Percentiles rank a stretch among this genome's conserved stretches.
phyloP scores from a whole-genome alignment of 2,113 vertebrate species.

The Delphinus delphis region DNA sequence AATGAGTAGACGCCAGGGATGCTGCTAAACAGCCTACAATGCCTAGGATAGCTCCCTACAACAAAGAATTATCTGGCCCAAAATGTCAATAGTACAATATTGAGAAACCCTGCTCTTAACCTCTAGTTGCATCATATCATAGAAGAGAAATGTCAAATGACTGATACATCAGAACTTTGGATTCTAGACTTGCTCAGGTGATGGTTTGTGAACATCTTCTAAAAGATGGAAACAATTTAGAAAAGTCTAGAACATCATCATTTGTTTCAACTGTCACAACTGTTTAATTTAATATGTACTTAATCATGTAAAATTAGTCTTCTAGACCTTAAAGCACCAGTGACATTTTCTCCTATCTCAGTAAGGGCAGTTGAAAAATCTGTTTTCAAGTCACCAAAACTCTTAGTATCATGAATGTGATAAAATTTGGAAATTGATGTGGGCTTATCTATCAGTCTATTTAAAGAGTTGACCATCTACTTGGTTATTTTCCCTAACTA shows the following conservation, averaged over 20 bases:
- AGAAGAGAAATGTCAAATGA: slow-evolving; percentile 13
- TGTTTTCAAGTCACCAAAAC: not conserved
- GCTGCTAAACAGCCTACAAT: not conserved
- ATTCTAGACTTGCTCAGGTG: not conserved
- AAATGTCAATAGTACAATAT: not conserved
- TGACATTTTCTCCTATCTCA: not conserved
- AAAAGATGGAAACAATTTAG: slow-evolving; percentile 4
- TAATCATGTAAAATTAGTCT: slow-evolving; percentile 40
- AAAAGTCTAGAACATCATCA: not conserved
- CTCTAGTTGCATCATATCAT: not conserved
- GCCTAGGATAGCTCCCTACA: not conserved
- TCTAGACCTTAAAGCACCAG: not conserved
- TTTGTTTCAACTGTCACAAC: not conserved
- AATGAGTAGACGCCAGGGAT: not conserved
- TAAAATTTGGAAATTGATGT: not conserved
- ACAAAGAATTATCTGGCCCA: not conserved
- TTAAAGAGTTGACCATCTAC: not conserved
- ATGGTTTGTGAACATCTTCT: not conserved
- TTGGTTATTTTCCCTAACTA: not conserved
- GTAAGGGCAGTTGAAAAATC: not conserved
- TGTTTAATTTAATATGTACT: not conserved
- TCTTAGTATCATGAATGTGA: not conserved
- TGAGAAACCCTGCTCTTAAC: not conserved
- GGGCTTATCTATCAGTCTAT: not conserved
- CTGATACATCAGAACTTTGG: not conserved